These are phyloP conservation scores for Lomographa bimaculata DNA, from an alignment of 2,888 invertebrate genomes.

Conservation along the genomic window DNA sequence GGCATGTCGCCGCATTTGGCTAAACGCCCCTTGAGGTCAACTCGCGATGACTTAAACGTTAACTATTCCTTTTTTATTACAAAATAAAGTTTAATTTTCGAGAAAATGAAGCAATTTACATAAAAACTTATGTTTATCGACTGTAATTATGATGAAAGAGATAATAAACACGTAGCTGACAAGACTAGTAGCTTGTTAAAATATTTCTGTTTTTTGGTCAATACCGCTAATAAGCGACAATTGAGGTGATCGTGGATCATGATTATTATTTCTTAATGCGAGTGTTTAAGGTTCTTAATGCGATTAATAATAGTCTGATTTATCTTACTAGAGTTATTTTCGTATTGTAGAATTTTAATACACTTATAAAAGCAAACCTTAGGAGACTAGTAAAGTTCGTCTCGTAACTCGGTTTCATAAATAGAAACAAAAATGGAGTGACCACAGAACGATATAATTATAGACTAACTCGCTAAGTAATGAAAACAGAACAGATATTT, in stretches of 20 bases:
- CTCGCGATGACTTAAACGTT: conserved; percentile 18
- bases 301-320: no score
- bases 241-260: conserved; percentile 7
- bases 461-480: no score
- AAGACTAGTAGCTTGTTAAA: conserved; percentile 15
- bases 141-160: conserved; percentile 25
- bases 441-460: no score
- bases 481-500: no score
- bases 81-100: conserved; percentile 11
- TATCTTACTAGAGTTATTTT: no score
- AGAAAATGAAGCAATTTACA: conserved; percentile 31
- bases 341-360: no score
- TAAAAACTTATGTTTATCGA: conserved; percentile 22
- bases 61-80: conserved; percentile 23
- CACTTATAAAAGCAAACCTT: no score
- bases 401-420: no score
- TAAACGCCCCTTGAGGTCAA: conserved; percentile 21
- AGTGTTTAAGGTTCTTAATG: no score
- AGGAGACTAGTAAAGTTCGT: no score
- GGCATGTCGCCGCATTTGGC: conserved; percentile 12
- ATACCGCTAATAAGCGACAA: conserved; percentile 1
- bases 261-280: background rate
- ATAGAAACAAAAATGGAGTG: no score
- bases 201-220: conserved; percentile 5
- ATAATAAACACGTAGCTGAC: conserved; percentile 25